These are phyloP conservation scores for Ridgeia piscesae DNA, from an alignment of 1,140 invertebrate genomes.

Conservation along the genomic window DNA sequence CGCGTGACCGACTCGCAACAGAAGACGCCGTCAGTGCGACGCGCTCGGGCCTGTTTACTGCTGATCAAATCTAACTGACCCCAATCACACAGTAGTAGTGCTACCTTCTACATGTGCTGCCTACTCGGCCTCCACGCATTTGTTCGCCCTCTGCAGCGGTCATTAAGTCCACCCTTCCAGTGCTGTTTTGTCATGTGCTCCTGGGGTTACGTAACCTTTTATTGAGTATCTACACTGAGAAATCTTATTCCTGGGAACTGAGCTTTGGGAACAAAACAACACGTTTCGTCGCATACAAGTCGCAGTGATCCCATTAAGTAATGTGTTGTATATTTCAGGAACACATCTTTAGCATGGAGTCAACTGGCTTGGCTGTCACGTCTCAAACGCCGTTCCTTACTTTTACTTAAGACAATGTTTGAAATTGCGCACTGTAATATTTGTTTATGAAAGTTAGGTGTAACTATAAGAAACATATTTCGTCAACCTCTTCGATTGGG, in stretches of 20 bases:
- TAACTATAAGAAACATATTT: background rate
- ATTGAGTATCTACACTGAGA: background rate
- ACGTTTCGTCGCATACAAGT: background rate
- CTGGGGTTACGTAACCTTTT: background rate
- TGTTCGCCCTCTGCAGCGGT: background rate
- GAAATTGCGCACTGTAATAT: background rate
- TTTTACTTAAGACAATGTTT: background rate
- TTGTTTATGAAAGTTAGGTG: background rate
- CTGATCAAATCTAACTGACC: background rate
- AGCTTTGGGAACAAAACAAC: too few species aligned
- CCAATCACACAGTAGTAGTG: background rate
- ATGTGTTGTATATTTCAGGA: background rate
- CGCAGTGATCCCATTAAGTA: background rate
- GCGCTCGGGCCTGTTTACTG: background rate
- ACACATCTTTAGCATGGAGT: background rate
- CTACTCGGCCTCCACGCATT: background rate
- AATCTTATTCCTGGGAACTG: background rate
- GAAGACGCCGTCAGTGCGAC: background rate
- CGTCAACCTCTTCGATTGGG: background rate
- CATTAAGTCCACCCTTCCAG: background rate
- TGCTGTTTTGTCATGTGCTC: background rate
- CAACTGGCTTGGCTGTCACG: background rate
- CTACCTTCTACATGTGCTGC: background rate
- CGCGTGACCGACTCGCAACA: background rate
- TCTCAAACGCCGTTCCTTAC: background rate